These are phyloP conservation scores for Discoglossus pictus DNA, from an alignment of 2,797 vertebrate species.

Conservation along the genomic window DNA sequence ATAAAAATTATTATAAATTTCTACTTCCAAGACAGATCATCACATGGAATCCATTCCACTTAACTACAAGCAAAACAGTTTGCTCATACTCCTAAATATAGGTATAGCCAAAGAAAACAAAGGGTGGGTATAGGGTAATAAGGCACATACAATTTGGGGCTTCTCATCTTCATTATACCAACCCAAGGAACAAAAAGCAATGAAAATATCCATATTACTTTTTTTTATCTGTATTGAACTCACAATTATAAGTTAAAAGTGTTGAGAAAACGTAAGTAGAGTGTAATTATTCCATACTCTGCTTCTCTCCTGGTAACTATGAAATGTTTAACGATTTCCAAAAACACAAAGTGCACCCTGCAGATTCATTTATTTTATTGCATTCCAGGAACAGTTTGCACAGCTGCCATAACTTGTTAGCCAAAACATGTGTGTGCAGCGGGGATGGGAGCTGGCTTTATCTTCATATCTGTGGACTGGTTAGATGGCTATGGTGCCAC, in stretches of 20 bases:
- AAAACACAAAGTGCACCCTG: conserved; percentile 38
- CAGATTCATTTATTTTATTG: conserved; percentile 48
- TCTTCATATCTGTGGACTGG: conserved; percentile 3
- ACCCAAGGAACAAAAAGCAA: too few species aligned
- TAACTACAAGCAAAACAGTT: too few species aligned
- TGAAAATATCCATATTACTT: too few species aligned
- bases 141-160: too few species aligned
- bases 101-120: too few species aligned
- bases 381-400: conserved; percentile 45
- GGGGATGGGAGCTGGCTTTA: conserved; percentile 14
- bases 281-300: conserved; percentile 21
- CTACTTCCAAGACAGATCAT: too few species aligned
- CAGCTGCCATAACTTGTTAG: conserved; percentile 35
- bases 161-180: too few species aligned
- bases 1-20: too few species aligned
- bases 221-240: too few species aligned
- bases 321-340: conserved; percentile 43
- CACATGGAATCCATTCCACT: too few species aligned
- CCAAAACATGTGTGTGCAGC: conserved; percentile 34
- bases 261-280: not conserved
- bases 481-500: conserved; percentile 11
- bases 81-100: too few species aligned
- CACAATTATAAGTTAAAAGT: not conserved
- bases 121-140: too few species aligned
- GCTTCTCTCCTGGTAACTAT: conserved; percentile 40